Evolutionary conservation across 2,113 vertebrate species (phyloP).

Genomic region (Eolophus roseicapilla): DNA sequence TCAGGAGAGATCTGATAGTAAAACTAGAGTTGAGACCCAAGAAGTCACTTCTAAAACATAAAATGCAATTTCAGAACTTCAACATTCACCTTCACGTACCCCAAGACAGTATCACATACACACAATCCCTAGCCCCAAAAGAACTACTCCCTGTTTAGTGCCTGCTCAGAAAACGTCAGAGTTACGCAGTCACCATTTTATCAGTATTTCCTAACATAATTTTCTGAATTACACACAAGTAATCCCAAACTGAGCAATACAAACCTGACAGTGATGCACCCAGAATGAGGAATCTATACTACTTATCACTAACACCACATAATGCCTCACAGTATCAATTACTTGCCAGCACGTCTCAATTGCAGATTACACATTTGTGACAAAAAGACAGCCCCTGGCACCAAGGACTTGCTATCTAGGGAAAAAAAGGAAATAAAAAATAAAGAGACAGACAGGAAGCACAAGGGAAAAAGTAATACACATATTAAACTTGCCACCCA

Average conservation of each 20-base stretch:
- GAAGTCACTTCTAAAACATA: not conserved
- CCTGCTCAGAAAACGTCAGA: not conserved
- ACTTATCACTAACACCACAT: not conserved
- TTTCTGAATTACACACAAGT: not conserved
- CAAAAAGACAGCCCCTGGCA: not conserved
- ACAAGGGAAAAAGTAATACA: not conserved
- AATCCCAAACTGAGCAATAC: not conserved
- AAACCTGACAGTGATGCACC: not conserved
- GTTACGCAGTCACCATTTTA: not conserved
- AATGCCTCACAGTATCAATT: not conserved
- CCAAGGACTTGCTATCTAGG: not conserved
- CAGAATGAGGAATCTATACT: not conserved
- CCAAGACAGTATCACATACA: not conserved
- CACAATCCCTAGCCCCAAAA: not conserved
- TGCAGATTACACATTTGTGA: not conserved
- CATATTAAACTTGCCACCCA: not conserved
- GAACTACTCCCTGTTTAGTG: not conserved
- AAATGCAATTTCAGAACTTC: not conserved
- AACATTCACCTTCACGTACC: not conserved
- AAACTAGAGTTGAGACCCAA: not conserved
- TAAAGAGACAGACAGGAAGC: not conserved
- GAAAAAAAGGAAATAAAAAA: no score
- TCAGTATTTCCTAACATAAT: not conserved
- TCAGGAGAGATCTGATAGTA: not conserved
- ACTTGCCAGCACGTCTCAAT: not conserved